Base-by-base conservation (phyloP, 1,140 invertebrate genomes). In the Neelides sp. region DNA sequence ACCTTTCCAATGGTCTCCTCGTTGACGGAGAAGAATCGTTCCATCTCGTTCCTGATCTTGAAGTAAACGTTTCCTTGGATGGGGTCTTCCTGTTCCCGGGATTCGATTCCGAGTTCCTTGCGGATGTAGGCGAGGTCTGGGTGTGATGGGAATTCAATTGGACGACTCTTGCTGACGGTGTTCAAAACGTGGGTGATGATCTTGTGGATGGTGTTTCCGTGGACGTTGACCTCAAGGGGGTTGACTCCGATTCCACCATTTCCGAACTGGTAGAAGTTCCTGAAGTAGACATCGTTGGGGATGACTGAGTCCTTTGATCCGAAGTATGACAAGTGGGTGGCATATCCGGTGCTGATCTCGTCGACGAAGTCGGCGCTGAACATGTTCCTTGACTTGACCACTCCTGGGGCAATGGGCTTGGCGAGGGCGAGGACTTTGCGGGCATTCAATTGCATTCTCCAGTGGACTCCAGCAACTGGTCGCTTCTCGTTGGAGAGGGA, bases 251-350 rank as follows among this genome's bases (percentile, higher is more conserved):
- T 26, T 19, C 43, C 58, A 28, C 48, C 49, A 42, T 48, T 48
- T 32, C 58, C 58, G 34, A 54, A 57, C n/a, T 28, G 10, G 13
- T 34, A 41, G 49, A 27, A 55, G 52, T 52, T 57, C 10, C 48
- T 40, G 50, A 41, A 60, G 52, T 60, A 57, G 23, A 55, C 32
- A 27, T 50, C 32, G 50, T 49, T 57, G 12, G 58, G 58, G 24
- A 54, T 37, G 32, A 44, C 26, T 12, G 54, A 57, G 36, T 60
- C 58, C 5, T 37, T 43, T 23, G 52, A 48, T 24, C 51, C 48
- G 17, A 48, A 42, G 26, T 39, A 57, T 10, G 40, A 41, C 5
- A 50, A 22, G 12, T 60, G 52, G 23, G 22, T 37, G 37, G 50
- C 54, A 24, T 43, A 54, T 50, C 57, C 54, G 32, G 53, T 27